Evolutionary conservation across 2,113 vertebrate species (phyloP).

Genomic region (Xyrauchen texanus): DNA sequence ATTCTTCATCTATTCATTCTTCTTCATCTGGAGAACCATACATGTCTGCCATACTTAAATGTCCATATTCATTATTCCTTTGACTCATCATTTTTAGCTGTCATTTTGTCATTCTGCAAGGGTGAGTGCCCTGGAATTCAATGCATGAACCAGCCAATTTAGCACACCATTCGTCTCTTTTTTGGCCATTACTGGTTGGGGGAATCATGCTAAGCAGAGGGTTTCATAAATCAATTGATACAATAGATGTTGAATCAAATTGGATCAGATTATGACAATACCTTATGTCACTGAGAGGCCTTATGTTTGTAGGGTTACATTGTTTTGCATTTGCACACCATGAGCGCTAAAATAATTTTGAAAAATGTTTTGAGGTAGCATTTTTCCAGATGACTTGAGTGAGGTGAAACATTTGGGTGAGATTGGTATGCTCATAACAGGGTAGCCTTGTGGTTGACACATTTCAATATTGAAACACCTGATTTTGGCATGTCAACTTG

Average conservation of each 20-base stretch:
- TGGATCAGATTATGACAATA: conserved; percentile 24
- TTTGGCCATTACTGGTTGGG: conserved; percentile 37
- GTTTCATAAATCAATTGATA: conserved; percentile 41
- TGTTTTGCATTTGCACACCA: no score
- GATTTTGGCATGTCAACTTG: conserved; percentile 1
- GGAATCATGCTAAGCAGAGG: conserved; percentile 18
- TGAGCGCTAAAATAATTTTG: no score
- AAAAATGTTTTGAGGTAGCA: background rate
- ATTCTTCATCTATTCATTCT: conserved; percentile 29
- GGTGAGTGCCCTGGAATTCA: conserved; percentile 39
- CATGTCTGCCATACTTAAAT: conserved; percentile 40
- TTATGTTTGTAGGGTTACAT: background rate
- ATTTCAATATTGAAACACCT: background rate
- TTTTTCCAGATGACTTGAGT: background rate
- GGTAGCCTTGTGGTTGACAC: background rate
- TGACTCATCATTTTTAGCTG: conserved; percentile 51
- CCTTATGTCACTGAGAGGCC: background rate
- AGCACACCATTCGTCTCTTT: conserved; percentile 45
- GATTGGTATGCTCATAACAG: background rate
- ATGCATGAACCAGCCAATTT: conserved; percentile 40
- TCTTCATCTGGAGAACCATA: conserved; percentile 16
- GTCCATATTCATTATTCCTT: conserved; percentile 40
- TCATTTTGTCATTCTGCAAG: conserved; percentile 51
- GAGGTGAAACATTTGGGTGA: background rate
- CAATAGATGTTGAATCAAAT: conserved; percentile 26